These are phyloP conservation scores for Calliopsis andreniformis DNA, from an alignment of 1,140 invertebrate genomes.

Conservation along the genomic window DNA sequence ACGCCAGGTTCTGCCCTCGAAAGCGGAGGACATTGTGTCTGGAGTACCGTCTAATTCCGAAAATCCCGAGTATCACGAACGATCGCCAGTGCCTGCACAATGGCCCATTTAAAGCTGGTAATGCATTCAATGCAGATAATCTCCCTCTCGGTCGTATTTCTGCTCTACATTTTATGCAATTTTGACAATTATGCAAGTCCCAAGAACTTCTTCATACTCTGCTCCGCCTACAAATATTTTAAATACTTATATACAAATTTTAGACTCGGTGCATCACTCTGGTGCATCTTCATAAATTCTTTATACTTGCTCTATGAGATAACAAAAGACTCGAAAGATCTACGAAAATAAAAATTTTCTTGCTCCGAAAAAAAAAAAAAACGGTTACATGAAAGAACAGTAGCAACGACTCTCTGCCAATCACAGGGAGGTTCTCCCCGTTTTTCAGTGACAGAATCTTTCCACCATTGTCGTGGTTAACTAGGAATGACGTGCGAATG, in stretches of 20 bases:
- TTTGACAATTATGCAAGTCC: not conserved
- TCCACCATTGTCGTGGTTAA: constrained; percentile 63
- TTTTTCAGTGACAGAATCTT: constrained; percentile 69
- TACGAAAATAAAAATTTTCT: no score
- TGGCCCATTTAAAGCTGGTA: constrained; percentile 37
- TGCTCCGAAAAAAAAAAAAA: not conserved
- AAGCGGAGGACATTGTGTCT: constrained; percentile 60
- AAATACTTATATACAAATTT: no score
- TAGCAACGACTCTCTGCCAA: constrained; percentile 30
- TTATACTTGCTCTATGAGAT: no score
- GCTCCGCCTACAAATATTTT: no score
- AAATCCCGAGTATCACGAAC: constrained; percentile 5
- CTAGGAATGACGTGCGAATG: constrained; percentile 72
- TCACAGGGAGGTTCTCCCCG: constrained; percentile 41
- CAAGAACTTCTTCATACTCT: no score
- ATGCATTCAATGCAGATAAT: constrained; percentile 31
- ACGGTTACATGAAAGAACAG: not conserved
- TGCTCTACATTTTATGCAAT: not conserved
- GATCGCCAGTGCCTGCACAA: constrained; percentile 28
- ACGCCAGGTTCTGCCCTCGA: constrained; percentile 45
- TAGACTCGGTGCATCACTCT: no score
- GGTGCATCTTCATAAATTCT: no score
- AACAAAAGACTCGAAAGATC: no score
- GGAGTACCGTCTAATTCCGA: constrained; percentile 62
- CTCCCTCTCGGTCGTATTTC: no score